Evolutionary conservation across 2,888 invertebrate genomes (phyloP).

Genomic region (Lasioglossum vierecki): DNA sequence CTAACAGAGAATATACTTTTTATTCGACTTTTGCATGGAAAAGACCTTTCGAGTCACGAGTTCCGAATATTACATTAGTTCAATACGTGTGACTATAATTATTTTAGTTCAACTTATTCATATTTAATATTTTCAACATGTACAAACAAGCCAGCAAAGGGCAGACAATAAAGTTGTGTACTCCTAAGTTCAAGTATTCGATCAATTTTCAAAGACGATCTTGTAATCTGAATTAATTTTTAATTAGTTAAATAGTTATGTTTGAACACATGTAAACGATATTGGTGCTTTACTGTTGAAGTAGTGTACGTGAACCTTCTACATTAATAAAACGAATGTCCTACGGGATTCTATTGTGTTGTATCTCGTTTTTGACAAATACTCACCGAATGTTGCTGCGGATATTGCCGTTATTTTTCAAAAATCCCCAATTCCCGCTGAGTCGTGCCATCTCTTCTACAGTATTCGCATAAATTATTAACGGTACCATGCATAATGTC

Average conservation of each 20-base stretch:
- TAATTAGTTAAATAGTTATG: background rate
- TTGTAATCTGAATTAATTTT: background rate
- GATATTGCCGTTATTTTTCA: slow-evolving; percentile 80
- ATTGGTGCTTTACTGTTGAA: background rate
- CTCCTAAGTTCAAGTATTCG: background rate
- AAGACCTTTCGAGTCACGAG: background rate
- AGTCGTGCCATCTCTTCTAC: slow-evolving; percentile 93
- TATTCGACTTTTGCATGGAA: background rate
- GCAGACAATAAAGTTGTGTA: background rate
- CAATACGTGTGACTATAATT: background rate
- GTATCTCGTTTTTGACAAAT: background rate
- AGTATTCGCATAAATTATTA: slow-evolving; percentile 40
- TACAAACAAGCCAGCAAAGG: background rate
- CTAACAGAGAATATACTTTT: too few species aligned
- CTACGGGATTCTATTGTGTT: background rate
- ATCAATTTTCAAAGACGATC: background rate
- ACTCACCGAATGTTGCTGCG: slow-evolving; percentile 77
- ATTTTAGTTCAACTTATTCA: background rate
- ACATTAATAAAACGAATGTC: background rate
- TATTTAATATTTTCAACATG: background rate
- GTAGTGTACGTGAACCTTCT: background rate
- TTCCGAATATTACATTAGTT: background rate
- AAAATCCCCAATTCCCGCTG: slow-evolving; percentile 91
- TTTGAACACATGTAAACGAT: background rate
- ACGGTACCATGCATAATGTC: slow-evolving; percentile 2